Evolutionary conservation across 1,140 invertebrate genomes (phyloP), one percentile per base, ranked within the genome.

Genomic region (Hypsibius dujardini): DNA sequence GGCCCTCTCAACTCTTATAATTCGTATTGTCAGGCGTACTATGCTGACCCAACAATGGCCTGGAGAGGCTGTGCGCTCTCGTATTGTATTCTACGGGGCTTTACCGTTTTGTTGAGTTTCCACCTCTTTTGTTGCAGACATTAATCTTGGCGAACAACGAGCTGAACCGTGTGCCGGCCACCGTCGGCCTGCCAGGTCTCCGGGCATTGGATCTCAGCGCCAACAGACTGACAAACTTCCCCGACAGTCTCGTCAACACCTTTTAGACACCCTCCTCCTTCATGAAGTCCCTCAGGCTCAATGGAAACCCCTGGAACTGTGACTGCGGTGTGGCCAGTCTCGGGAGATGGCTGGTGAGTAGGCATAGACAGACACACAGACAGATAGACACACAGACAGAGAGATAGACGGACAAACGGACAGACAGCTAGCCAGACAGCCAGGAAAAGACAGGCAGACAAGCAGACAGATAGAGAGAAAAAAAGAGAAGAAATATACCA

Each of bases 281-380:
- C 12, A 15, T 67, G 45, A 12, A 67, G 62, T 67, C 62, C 62
- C 62, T 67, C 62, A 12, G 42, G 62, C 42, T 67, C 12, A 67
- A 67, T 45, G 45, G 42, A 7, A 67, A 67, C 62, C 62, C 62
- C 42, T 67, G 62, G 62, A 3, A 15, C 42, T 67, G 62, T 42
- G 62, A 67, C 62, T 67, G 62, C 62, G 12, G 12, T 3, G 62
- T 67, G 3, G 62, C 62, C 42, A 42, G 62, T 15, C 62, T 67
- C 12, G 62, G 62, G 12, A 12, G 42, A 42, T 67, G 12, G 12
- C 62, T 15, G 42, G 3, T 45, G 12, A 12, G 42, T 12, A 12
- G 3, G 62, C 12, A 42, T 67, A 42, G n/a, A 56, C 50, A 56
- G 7, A 7, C 50, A 56, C 7, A 56, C 50, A 12, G 7, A n/a